A percentile compares a stretch with the other conserved stretches of the same genome.
Evolutionary conservation across 2,113 vertebrate genomes (phyloP).

Genomic region (Corythornis madagascariensis): DNA sequence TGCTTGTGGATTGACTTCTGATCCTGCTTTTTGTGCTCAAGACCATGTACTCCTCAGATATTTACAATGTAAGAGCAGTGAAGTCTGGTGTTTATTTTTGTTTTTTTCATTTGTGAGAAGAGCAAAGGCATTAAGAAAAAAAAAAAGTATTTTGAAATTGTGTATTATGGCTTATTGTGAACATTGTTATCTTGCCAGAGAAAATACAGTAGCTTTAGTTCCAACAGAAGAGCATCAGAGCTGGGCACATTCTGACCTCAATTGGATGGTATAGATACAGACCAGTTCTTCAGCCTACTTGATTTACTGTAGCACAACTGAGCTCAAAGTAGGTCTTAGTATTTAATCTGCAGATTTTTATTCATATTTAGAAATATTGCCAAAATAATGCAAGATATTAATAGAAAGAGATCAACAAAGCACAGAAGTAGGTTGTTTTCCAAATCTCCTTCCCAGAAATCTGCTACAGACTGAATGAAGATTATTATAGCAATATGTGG

Average conservation of each 20-base stretch:
- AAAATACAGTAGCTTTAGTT: not conserved
- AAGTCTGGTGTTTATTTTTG: not conserved
- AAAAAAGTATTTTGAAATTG: not conserved
- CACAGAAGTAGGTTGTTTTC: not conserved
- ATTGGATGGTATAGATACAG: not conserved
- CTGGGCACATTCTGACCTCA: not conserved
- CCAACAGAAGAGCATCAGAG: not conserved
- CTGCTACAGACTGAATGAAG: not conserved
- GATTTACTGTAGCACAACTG: not conserved
- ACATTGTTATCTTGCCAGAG: not conserved
- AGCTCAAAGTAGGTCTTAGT: not conserved
- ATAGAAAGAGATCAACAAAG: not conserved
- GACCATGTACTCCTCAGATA: not conserved
- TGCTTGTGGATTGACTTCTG: not conserved
- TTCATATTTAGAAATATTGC: slow-evolving; percentile 26
- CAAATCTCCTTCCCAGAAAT: slow-evolving; percentile 12
- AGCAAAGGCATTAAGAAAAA: not conserved
- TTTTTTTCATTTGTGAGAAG: not conserved
- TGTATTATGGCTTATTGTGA: not conserved
- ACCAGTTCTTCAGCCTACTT: not conserved
- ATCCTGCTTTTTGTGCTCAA: not conserved
- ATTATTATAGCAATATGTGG: not conserved
- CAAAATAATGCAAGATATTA: slow-evolving; percentile 12
- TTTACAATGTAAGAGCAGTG: not conserved
- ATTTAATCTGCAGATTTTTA: slow-evolving; percentile 38